Percentiles rank a stretch among this genome's conserved stretches.
Evolutionary conservation across 1,140 invertebrate species (phyloP).

Genomic region (Eufriesea mexicana): DNA sequence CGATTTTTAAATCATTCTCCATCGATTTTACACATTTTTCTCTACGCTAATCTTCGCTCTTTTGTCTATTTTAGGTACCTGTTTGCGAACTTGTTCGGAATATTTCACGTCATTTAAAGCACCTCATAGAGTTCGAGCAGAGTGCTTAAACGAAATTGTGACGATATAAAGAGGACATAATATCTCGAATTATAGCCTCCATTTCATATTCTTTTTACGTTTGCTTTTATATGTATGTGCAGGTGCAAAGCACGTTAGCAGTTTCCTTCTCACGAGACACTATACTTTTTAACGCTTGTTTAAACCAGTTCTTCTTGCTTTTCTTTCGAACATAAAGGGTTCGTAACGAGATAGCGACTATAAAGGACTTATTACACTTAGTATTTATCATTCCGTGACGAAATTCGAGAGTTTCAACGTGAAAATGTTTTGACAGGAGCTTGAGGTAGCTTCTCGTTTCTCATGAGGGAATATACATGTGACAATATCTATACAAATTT

Average conservation of each 20-base stretch:
- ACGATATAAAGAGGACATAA: neutral
- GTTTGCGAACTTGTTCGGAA: neutral
- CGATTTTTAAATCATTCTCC: neutral
- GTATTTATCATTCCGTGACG: too few species aligned
- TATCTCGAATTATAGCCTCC: neutral
- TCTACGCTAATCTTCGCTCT: too few species aligned
- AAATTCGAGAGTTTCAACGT: too few species aligned
- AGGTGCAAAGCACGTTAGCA: neutral
- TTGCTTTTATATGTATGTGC: neutral
- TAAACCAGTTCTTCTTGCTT: neutral
- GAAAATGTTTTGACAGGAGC: too few species aligned
- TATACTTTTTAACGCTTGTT: neutral
- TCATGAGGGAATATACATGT: too few species aligned
- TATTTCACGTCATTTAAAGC: neutral
- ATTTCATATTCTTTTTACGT: neutral
- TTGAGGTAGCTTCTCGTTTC: too few species aligned
- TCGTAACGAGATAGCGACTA: too few species aligned
- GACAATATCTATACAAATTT: too few species aligned
- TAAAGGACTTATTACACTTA: too few species aligned
- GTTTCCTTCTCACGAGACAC: neutral
- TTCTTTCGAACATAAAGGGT: too few species aligned
- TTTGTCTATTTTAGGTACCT: too few species aligned
- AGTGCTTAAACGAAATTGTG: neutral
- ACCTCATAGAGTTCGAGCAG: neutral
- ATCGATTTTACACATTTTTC: neutral